Conservation (phyloP, 64 coral and sea anemone genomes). For the Pocillopora verrucosa region DNA sequence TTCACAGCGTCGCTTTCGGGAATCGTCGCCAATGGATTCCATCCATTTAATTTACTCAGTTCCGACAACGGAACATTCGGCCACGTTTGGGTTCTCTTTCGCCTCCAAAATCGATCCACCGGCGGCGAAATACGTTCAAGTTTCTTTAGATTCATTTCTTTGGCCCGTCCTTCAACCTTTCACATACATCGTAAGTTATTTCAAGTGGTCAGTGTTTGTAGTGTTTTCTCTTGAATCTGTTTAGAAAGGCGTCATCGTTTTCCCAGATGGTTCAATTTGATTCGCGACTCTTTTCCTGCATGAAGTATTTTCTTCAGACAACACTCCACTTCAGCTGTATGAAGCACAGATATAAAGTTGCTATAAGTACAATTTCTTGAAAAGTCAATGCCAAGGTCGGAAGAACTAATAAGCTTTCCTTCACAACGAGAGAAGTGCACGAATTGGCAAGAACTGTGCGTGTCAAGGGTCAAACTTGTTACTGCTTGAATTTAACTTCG, state of each 20-base stretch:
- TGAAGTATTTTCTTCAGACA: background rate
- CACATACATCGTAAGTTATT: background rate
- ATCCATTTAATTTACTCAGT: background rate
- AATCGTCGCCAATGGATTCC: slow-evolving; percentile 35
- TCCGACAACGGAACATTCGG: background rate
- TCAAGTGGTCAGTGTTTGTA: background rate
- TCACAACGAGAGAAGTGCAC: background rate
- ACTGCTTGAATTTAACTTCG: background rate
- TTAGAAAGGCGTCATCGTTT: background rate
- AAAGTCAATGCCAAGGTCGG: background rate
- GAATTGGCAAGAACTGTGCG: background rate
- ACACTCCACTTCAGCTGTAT: background rate
- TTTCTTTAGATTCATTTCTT: slow-evolving; percentile 17
- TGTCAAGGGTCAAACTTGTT: slow-evolving; percentile 21
- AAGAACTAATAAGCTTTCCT: background rate
- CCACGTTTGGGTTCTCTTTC: slow-evolving; percentile 41
- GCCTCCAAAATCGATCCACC: slow-evolving; percentile 6
- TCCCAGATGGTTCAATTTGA: background rate
- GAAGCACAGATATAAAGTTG: background rate
- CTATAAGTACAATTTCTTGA: background rate
- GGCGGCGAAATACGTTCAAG: background rate
- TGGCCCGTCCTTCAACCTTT: background rate
- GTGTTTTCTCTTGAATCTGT: background rate
- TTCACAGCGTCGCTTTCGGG: slow-evolving; percentile 46
- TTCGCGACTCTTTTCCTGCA: background rate